Base-by-base conservation (phyloP, 2,888 invertebrate species). In the Eupithecia centaureata region DNA sequence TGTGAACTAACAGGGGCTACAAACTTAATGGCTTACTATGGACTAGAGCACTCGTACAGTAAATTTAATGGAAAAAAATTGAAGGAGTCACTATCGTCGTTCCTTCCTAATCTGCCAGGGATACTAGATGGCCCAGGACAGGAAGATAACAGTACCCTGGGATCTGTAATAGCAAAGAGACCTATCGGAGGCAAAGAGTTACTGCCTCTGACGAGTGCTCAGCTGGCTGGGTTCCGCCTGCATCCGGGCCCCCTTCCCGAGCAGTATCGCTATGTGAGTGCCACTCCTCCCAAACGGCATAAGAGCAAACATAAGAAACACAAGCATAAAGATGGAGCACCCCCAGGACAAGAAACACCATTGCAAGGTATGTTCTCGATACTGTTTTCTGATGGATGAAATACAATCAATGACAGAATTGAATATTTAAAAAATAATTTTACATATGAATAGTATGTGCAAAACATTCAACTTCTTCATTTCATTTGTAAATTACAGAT, bases 61-160 rank as follows among this genome's bases (percentile, higher is more conserved):
- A 99, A 98, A 94, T 99, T 99, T 92, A 98, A 98, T 93, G 98
- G 98, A 63, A 98, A 98, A 85, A 98, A 98, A 91, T 95, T 98
- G 18, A 97, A 98, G 86, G 99, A 99, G 88, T 98, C 98, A 67
- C 92, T 99, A 68, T 98, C 98, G 51, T 98, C 99, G 15, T 99
- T 99, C 90, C 94, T 99, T 73, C 99, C 99, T 25, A 98, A 97
- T 87, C 94, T 99, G 65, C 99, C 99, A 62, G 99, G 99, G 25
- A 98, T 98, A 74, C 96, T 99, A 76, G 99, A 99, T 91, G 97
- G 97, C 32, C 98, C 98, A 71, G 98, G 97, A 88, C 94, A 97
- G 68, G 94, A 95, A 82, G 96, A 96, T 80, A 96, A 95, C 85
- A 98, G 98, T 90, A 98, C 98, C 2, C 89, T 99, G 74, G 95